Percentiles rank a stretch among this genome's conserved stretches.
These are phyloP conservation scores for Epirrita christyi DNA, from an alignment of 2,888 invertebrate genomes.

Conservation along the genomic window DNA sequence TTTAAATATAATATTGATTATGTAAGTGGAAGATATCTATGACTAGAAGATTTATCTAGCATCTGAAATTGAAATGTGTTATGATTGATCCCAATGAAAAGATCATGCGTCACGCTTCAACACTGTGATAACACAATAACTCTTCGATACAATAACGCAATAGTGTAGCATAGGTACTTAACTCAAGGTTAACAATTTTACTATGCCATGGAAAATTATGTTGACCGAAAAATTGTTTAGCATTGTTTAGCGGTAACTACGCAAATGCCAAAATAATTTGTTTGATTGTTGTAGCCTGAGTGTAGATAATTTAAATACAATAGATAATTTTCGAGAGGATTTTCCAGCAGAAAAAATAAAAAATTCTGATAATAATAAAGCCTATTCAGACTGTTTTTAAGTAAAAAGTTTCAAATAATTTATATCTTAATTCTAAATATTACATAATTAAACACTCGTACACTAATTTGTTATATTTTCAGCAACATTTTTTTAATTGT, in stretches of 20 bases:
- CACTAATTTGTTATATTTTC: no score
- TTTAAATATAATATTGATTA: no score
- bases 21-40: no score
- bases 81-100: constrained; percentile 13
- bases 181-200: constrained; percentile 39
- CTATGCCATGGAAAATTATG: constrained; percentile 19
- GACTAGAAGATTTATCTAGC: background rate
- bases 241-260: constrained; percentile 8
- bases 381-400: no score
- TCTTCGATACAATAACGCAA: constrained; percentile 50
- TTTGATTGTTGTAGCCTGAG: background rate
- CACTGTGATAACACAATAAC: constrained; percentile 47
- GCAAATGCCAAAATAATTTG: background rate
- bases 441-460: no score
- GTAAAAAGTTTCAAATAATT: no score
- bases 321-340: background rate
- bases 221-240: constrained; percentile 17
- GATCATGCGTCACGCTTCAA: constrained; percentile 38
- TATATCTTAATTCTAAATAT: no score
- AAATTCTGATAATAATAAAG: no score
- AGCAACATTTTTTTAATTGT: no score
- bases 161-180: constrained; percentile 40
- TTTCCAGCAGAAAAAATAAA: background rate
- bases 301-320: constrained; percentile 4
- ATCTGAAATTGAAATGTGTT: constrained; percentile 3